Evolutionary conservation across 2,113 vertebrate genomes (phyloP).

Genomic region (Theropithecus gelada): DNA sequence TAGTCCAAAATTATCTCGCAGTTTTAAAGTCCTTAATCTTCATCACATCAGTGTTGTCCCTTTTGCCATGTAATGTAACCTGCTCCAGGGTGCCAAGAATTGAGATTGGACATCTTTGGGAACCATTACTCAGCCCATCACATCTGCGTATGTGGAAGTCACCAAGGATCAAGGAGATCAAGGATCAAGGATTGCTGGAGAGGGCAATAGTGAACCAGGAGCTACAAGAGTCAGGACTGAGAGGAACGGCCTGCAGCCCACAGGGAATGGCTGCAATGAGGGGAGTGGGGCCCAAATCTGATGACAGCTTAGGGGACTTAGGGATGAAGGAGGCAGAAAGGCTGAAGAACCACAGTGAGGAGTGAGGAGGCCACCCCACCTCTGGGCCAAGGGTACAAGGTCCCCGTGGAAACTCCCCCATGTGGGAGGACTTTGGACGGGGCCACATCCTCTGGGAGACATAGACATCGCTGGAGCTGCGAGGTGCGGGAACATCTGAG

Average conservation of each 20-base stretch:
- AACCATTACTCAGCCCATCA: neutral
- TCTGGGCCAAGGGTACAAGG: neutral
- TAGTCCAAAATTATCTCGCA: neutral
- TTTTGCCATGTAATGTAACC: neutral
- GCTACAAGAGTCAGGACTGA: neutral
- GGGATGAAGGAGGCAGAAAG: neutral
- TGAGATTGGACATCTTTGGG: neutral
- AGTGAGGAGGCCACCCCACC: neutral
- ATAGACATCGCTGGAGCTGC: neutral
- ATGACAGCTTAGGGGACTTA: neutral
- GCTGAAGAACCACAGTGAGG: neutral
- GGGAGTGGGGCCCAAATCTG: neutral
- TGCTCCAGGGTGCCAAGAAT: neutral
- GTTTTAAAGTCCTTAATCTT: neutral
- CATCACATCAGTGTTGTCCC: neutral
- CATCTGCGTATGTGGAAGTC: neutral
- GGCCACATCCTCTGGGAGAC: neutral
- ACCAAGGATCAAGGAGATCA: neutral
- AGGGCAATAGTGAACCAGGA: neutral
- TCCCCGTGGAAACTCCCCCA: neutral
- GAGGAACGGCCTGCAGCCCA: neutral
- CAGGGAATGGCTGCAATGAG: neutral
- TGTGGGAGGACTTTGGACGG: neutral
- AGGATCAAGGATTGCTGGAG: neutral
- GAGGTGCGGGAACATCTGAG: neutral